Conservation (phyloP, 2,797 vertebrate genomes). For the Otus scops region DNA sequence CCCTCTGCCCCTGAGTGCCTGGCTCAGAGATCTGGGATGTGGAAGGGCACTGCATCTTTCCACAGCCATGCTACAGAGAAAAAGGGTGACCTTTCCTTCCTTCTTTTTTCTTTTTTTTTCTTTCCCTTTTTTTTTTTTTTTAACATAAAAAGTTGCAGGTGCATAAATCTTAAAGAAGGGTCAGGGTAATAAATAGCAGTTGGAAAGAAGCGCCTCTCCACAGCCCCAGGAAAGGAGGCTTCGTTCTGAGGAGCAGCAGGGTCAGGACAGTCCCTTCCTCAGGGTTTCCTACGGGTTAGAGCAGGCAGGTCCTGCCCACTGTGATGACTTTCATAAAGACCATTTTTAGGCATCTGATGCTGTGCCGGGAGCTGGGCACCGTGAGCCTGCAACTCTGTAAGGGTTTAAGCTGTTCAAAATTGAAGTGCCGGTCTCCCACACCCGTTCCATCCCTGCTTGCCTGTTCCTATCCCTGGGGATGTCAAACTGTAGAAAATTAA, state of each 20-base stretch:
- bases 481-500: neutral
- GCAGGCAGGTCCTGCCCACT: neutral
- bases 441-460: neutral
- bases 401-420: neutral
- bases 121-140: no score
- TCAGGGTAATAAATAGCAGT: neutral
- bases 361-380: neutral
- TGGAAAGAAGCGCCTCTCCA: neutral
- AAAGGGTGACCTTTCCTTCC: neutral
- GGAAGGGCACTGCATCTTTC: neutral
- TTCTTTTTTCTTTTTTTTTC: no score
- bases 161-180: neutral
- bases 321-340: neutral
- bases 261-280: neutral
- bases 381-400: rapidly evolving
- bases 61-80: neutral
- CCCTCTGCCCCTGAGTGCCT: neutral
- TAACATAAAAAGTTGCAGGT: neutral
- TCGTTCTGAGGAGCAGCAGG: neutral
- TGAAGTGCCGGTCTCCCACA: neutral
- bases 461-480: neutral
- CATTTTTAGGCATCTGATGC: neutral
- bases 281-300: neutral
- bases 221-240: neutral
- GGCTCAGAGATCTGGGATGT: neutral